phyloP scores from a whole-genome alignment of 2,797 vertebrate species.

The Dendrocincla fuliginosa region DNA sequence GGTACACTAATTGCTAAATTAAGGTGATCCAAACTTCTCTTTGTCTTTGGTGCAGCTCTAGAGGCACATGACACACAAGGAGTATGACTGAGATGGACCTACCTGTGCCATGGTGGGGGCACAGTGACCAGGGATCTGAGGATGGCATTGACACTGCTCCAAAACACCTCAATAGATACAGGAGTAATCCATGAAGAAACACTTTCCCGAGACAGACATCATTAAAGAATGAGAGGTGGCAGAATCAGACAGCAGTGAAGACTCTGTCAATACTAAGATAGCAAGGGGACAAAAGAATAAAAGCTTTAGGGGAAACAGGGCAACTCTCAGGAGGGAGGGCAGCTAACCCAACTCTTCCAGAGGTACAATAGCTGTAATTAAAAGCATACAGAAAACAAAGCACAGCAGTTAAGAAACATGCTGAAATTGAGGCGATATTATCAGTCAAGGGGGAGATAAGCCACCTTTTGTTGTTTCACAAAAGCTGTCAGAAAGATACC shows the following conservation, averaged over 20 bases:
- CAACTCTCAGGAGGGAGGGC: neutral
- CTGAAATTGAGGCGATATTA: neutral
- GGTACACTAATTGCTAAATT: neutral
- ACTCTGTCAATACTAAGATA: neutral
- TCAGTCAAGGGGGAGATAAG: neutral
- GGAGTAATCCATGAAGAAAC: neutral
- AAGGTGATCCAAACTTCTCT: neutral
- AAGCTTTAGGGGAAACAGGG: neutral
- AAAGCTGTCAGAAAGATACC: neutral
- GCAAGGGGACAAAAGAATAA: neutral
- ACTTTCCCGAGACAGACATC: neutral
- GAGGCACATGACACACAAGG: neutral
- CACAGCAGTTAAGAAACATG: neutral
- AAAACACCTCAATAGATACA: neutral
- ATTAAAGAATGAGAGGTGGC: neutral
- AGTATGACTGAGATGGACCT: neutral
- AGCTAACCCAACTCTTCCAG: neutral
- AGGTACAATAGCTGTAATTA: neutral
- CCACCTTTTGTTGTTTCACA: neutral
- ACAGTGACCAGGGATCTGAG: neutral
- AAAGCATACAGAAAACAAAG: neutral
- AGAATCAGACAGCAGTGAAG: neutral
- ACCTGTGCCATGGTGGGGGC: accelerated
- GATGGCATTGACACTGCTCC: neutral
- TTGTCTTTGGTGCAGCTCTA: neutral